Evolutionary conservation across 1,140 invertebrate species (phyloP), one percentile per base, ranked within the genome.

Genomic region (Drosophila eugracilis): DNA sequence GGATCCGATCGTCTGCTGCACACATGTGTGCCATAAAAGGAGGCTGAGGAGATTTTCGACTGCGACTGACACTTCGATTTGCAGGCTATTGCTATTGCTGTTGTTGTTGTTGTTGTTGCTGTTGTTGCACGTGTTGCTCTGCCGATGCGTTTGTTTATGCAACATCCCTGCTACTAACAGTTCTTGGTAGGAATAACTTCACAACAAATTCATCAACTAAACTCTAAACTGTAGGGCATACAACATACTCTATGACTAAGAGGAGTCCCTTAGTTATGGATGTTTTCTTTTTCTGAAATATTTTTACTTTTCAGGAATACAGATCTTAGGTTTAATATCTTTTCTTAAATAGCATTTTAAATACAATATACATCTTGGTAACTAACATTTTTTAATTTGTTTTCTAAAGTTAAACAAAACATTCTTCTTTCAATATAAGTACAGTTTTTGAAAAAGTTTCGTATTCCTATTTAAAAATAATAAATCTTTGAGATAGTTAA

Each of bases 11-110:
- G 81, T 85, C 81, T 85, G 81, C 75, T 85, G 81, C 81, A 85
- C 81, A 85, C 81, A 85, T 85, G 81, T 85, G 83, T 60, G 67
- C 73, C 74, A 80, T 76, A 85, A 77, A 85, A 85, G 72, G 81
- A 85, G 66, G 66, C 42, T 67, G 42, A 75, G 60, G 66, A 49
- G 59, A 75, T 76, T 81, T 78, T 78, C 60, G 79, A 78, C 78
- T 37, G 45, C 78, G 75, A 80, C 80, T 85, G 81, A 80, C 81
- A 85, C 81, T 86, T 80, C 73, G 81, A 86, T 86, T 85, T 85
- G 73, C 80, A 78, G 76, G 52, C 58, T 4, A 39, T 24, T 12
- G 42, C 22, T 54, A 63, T 58, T 58, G 47, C 30, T 55, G 30
- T 59, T 55, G 24, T 44, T 44, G 42, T 37, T 45, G 41, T 36